These are phyloP conservation scores for Biston betularia DNA, from an alignment of 2,888 invertebrate genomes.

Conservation along the genomic window DNA sequence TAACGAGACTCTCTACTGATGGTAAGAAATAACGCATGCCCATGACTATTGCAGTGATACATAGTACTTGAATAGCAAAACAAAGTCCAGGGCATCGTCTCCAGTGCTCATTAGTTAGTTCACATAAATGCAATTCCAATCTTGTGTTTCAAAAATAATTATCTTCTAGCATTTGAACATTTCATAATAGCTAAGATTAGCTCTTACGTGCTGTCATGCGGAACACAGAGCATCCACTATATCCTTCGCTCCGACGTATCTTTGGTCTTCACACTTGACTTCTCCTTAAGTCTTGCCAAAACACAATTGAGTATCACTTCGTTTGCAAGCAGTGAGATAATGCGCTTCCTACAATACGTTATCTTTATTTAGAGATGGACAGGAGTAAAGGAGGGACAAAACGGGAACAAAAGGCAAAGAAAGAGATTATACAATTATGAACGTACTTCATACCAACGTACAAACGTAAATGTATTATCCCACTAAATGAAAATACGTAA, in stretches of 20 bases:
- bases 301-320: slow-evolving; percentile 35
- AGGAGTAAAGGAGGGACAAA: too few relatives aligned
- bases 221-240: slow-evolving; percentile 15
- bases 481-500: too few relatives aligned
- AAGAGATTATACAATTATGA: too few relatives aligned
- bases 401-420: too few relatives aligned
- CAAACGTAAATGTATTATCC: too few relatives aligned
- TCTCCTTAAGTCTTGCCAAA: slow-evolving; percentile 34
- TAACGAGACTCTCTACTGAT: too few relatives aligned
- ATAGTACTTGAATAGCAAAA: too few relatives aligned
- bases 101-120: too few relatives aligned
- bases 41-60: too few relatives aligned
- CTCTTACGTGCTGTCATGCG: slow-evolving; percentile 14
- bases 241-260: slow-evolving; percentile 27
- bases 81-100: too few relatives aligned
- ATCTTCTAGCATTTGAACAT: slow-evolving; percentile 12
- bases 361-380: neutral
- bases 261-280: slow-evolving; percentile 29
- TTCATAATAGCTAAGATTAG: slow-evolving; percentile 22
- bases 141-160: slow-evolving; percentile 2
- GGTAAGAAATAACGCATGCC: too few relatives aligned
- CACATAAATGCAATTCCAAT: neutral
- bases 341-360: slow-evolving; percentile 10
- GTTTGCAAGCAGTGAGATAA: slow-evolving; percentile 16
- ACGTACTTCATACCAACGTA: too few relatives aligned